These are phyloP conservation scores for Nesidiocoris tenuis DNA, from an alignment of 2,888 invertebrate species.

Conservation along the genomic window DNA sequence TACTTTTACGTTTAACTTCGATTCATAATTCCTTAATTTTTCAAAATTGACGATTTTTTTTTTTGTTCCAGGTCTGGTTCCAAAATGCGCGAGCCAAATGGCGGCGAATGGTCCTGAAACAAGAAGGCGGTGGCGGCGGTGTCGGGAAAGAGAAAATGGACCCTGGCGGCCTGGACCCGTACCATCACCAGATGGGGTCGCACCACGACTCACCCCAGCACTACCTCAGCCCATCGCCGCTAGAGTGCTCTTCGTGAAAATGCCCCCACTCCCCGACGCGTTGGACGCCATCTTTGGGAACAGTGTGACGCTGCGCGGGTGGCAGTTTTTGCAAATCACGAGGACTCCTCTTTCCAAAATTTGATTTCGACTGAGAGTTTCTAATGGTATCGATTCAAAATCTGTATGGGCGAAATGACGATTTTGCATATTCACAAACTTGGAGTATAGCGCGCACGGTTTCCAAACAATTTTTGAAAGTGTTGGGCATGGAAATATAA, in stretches of 20 bases:
- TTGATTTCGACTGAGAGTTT: too few species aligned
- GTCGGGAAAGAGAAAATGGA: conserved; percentile 58
- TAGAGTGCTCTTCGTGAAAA: conserved; percentile 61
- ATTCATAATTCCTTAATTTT: too few species aligned
- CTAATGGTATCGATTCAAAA: too few species aligned
- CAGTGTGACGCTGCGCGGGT: not conserved
- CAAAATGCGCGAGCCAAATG: conserved; percentile 93
- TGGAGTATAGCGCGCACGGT: too few species aligned
- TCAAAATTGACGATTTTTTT: too few species aligned
- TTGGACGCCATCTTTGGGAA: conserved; percentile 6
- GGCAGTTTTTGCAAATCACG: too few species aligned
- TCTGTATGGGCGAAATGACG: too few species aligned
- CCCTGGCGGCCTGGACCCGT: conserved; percentile 52
- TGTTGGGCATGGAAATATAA: too few species aligned
- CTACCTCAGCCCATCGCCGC: conserved; percentile 60
- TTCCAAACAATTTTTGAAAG: too few species aligned
- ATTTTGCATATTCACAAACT: too few species aligned
- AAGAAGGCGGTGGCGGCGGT: conserved; percentile 66
- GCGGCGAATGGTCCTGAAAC: conserved; percentile 82
- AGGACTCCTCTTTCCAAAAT: too few species aligned
- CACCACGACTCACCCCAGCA: conserved; percentile 59
- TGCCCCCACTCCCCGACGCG: conserved; percentile 1
- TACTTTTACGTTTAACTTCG: too few species aligned
- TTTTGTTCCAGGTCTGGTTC: conserved; percentile 84
- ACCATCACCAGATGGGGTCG: conserved; percentile 55